A percentile compares a stretch with the other conserved stretches of the same genome.
phyloP scores from a whole-genome alignment of 2,797 vertebrate genomes.

The Gephyroberyx darwinii region DNA sequence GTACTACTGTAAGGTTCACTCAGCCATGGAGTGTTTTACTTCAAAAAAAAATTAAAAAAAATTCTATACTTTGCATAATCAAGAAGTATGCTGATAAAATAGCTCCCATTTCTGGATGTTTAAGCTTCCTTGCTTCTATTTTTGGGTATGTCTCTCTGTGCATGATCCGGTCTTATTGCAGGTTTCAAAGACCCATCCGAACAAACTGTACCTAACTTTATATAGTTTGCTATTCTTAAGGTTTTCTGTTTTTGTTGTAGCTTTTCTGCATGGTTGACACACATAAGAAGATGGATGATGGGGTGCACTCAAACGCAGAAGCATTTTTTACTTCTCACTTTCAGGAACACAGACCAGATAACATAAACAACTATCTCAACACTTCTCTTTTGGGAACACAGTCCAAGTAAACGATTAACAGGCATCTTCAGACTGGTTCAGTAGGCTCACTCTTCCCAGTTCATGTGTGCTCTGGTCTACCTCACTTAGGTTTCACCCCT shows the following conservation, averaged over 20 bases:
- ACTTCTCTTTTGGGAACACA: too few relatives aligned
- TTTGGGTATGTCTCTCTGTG: constrained; percentile 23
- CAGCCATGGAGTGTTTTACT: constrained; percentile 45
- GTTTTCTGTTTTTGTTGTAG: not conserved
- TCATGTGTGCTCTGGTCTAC: not conserved
- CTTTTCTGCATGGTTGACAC: not conserved
- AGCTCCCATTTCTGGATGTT: constrained; percentile 34
- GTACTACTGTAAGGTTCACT: constrained; percentile 37
- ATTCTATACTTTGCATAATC: constrained; percentile 49
- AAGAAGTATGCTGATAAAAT: constrained; percentile 33
- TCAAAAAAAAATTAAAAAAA: constrained; percentile 10
- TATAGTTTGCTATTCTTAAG: constrained; percentile 12
- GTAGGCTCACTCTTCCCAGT: not conserved
- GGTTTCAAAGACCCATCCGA: constrained; percentile 20
- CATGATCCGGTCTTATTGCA: constrained; percentile 26
- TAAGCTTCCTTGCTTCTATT: constrained; percentile 31
- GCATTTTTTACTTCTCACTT: too few relatives aligned
- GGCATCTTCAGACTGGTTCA: too few relatives aligned
- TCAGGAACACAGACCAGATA: too few relatives aligned
- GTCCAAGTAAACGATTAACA: too few relatives aligned
- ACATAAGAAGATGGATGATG: not conserved
- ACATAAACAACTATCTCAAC: too few relatives aligned
- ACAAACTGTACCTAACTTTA: constrained; percentile 17
- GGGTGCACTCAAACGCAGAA: not conserved
- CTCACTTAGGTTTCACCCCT: not conserved